Percentiles rank a stretch among this genome's conserved stretches.
phyloP scores from a whole-genome alignment of 2,797 vertebrate genomes.

The Spheniscus humboldti region DNA sequence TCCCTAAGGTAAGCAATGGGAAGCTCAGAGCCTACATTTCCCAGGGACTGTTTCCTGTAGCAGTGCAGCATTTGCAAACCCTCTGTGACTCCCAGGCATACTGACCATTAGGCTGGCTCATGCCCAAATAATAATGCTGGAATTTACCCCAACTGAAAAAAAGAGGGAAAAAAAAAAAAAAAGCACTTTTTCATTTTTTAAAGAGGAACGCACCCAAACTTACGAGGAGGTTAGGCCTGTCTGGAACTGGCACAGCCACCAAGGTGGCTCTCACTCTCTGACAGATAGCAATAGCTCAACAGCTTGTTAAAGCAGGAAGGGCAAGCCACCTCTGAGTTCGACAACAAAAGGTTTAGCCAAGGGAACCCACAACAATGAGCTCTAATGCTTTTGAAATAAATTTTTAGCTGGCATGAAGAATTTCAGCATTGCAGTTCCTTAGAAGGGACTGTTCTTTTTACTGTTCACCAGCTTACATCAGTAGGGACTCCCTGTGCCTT shows the following conservation, averaged over 20 bases:
- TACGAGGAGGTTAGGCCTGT: not conserved
- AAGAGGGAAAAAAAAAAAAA: not conserved
- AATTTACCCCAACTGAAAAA: not conserved
- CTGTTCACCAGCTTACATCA: not conserved
- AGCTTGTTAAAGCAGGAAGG: not conserved
- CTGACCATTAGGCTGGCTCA: not conserved
- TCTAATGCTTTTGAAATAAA: not conserved
- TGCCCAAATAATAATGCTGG: not conserved
- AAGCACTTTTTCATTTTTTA: not conserved
- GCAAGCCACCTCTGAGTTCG: not conserved
- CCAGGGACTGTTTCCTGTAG: conserved; percentile 27
- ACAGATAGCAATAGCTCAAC: not conserved
- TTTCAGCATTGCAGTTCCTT: not conserved
- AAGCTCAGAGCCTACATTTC: not conserved
- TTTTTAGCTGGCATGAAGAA: not conserved
- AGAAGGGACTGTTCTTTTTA: not conserved
- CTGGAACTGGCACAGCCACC: not conserved
- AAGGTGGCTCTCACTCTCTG: not conserved
- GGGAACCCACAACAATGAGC: not conserved
- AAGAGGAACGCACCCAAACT: not conserved
- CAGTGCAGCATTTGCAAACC: not conserved
- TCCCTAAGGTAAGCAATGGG: conserved; percentile 17
- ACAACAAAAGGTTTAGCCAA: not conserved
- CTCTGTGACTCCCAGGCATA: not conserved
- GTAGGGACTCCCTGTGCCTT: not conserved